phyloP scores from a whole-genome alignment of 2,113 vertebrate species.

The Struthidea cinerea region DNA sequence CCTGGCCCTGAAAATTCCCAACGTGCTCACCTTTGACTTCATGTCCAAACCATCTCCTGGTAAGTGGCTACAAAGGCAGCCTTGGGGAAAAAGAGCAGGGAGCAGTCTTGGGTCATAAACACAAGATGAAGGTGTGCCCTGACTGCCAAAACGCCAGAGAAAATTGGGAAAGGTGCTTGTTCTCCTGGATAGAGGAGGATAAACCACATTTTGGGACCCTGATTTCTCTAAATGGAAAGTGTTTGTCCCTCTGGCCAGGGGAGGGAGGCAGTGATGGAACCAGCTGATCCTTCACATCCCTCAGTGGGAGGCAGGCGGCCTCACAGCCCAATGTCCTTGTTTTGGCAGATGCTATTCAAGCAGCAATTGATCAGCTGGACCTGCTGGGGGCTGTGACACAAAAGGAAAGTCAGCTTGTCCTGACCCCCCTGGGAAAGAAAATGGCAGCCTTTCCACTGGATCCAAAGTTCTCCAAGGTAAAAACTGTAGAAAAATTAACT shows the following conservation, averaged over 20 bases:
- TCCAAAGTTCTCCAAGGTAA: conserved; percentile 92
- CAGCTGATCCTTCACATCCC: not conserved
- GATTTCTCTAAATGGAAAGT: not conserved
- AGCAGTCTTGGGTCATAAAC: not conserved
- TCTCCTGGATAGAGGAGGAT: not conserved
- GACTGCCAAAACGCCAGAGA: not conserved
- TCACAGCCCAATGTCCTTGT: not conserved
- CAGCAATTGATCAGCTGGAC: conserved; percentile 85
- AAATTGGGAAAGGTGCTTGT: not conserved
- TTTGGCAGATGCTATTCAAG: conserved; percentile 82
- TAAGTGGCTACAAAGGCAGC: conserved; percentile 43
- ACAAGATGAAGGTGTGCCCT: not conserved
- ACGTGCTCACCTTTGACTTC: conserved; percentile 94
- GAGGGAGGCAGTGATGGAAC: not conserved
- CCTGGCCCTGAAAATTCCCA: conserved; percentile 86
- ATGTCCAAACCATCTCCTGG: conserved; percentile 95
- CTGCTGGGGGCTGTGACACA: conserved; percentile 87
- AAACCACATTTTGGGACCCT: not conserved
- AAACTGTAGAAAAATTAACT: not conserved
- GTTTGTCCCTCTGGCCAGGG: not conserved
- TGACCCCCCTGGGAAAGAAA: conserved; percentile 89
- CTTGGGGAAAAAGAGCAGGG: not conserved
- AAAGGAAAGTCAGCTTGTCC: conserved; percentile 77
- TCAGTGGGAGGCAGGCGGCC: not conserved
- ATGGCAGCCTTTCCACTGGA: conserved; percentile 96